Conservation (phyloP, 1,140 invertebrate species). For the Hycleus cichorii region DNA sequence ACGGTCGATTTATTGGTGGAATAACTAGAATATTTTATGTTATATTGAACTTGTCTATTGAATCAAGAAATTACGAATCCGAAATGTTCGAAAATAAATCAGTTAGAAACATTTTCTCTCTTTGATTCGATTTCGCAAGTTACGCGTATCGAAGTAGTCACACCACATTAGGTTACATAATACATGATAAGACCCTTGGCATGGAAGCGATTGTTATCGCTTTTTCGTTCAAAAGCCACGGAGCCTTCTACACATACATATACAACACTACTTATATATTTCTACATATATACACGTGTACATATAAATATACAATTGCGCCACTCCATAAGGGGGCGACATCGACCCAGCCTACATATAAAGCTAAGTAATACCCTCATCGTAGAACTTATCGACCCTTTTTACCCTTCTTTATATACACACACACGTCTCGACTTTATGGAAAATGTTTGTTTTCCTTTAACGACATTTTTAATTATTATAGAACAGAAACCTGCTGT, state of each 20-base stretch:
- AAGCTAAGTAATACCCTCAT: conserved; percentile 26
- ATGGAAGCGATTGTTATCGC: conserved; percentile 28
- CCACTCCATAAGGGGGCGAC: conserved; percentile 13
- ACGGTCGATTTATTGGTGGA: no score
- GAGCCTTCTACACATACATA: conserved; percentile 1
- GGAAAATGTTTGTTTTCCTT: conserved; percentile 21
- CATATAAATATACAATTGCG: not conserved
- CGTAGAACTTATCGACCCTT: conserved; percentile 27
- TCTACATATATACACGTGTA: no score
- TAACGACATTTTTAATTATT: conserved; percentile 9
- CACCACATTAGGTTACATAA: conserved; percentile 28
- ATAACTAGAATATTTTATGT: no score
- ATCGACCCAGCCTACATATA: conserved; percentile 25
- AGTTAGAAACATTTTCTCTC: conserved; percentile 8
- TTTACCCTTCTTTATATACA: not conserved
- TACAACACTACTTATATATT: not conserved
- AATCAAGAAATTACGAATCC: conserved; percentile 4
- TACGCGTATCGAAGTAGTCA: conserved; percentile 25
- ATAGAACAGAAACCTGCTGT: no score
- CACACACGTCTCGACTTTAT: conserved; percentile 22
- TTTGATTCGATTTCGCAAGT: conserved; percentile 17
- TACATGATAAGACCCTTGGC: conserved; percentile 29
- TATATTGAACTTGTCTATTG: no score
- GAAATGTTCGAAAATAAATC: conserved; percentile 8
- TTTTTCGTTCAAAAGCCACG: conserved; percentile 25